These are phyloP conservation scores for Zonitis immaculata DNA, from an alignment of 2,888 invertebrate species.

Conservation along the genomic window DNA sequence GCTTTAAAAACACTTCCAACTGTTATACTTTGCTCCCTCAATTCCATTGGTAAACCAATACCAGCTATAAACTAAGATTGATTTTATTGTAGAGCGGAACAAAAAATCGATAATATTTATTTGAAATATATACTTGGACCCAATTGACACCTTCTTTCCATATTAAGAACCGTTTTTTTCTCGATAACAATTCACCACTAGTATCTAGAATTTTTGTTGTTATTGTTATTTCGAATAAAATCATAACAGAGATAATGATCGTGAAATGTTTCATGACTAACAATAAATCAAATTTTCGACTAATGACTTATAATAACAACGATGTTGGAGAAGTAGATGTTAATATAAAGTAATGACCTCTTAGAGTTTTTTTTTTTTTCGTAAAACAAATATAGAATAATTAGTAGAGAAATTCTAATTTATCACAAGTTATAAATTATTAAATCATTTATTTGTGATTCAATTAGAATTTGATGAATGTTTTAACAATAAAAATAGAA, in stretches of 20 bases:
- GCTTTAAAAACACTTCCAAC: slow-evolving; percentile 64
- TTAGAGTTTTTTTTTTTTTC: too few species aligned
- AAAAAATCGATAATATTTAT: slow-evolving; percentile 5
- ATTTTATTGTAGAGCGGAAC: too few species aligned
- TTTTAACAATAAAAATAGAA: too few species aligned
- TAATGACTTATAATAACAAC: neutral
- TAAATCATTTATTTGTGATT: neutral
- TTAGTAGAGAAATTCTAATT: neutral
- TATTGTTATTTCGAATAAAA: neutral
- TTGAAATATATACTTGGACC: slow-evolving; percentile 57
- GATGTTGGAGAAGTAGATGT: neutral
- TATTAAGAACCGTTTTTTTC: slow-evolving; percentile 55
- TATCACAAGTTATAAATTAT: neutral
- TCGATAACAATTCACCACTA: slow-evolving; percentile 31
- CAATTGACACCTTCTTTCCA: slow-evolving; percentile 57
- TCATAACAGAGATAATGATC: neutral
- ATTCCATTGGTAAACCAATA: slow-evolving; percentile 62
- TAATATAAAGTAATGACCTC: neutral
- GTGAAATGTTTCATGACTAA: neutral
- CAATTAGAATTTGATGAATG: too few species aligned
- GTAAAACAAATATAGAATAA: neutral
- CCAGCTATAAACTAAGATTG: slow-evolving; percentile 59
- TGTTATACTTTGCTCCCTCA: slow-evolving; percentile 58
- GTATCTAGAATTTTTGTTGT: slow-evolving; percentile 26
- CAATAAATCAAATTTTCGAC: neutral